These are phyloP conservation scores for Platycnemis pennipes DNA, from an alignment of 2,888 invertebrate species.

Conservation along the genomic window DNA sequence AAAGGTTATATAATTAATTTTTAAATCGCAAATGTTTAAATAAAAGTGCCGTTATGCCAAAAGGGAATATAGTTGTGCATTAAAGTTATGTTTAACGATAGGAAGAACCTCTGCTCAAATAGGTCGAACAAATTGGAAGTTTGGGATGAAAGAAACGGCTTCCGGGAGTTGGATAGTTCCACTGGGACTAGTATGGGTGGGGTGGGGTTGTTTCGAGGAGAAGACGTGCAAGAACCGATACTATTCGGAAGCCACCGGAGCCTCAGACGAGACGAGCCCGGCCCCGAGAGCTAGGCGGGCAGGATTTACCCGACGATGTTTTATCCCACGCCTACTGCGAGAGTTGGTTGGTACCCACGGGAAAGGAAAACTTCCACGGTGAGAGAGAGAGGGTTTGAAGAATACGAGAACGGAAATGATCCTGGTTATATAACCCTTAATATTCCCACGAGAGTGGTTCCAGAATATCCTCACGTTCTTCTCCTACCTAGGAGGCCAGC, in stretches of 20 bases:
- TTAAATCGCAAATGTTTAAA: too few relatives aligned
- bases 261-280: not conserved
- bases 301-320: not conserved
- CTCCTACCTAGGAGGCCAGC: not conserved
- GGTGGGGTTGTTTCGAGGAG: not conserved
- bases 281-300: not conserved
- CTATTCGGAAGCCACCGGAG: not conserved
- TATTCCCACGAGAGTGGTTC: not conserved
- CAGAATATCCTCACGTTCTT: not conserved
- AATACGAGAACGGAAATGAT: not conserved
- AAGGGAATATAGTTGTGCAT: too few relatives aligned
- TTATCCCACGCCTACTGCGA: not conserved
- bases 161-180: not conserved
- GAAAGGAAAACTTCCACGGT: not conserved
- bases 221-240: not conserved
- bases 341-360: not conserved
- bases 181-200: not conserved
- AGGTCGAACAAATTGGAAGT: not conserved
- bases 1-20: too few relatives aligned
- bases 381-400: not conserved
- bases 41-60: too few relatives aligned
- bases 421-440: not conserved
- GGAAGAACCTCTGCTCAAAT: not conserved
- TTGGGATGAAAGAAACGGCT: not conserved
- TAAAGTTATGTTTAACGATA: too few relatives aligned